Evolutionary conservation across 1,140 invertebrate species (phyloP).

Genomic region (Drosophila insularis): DNA sequence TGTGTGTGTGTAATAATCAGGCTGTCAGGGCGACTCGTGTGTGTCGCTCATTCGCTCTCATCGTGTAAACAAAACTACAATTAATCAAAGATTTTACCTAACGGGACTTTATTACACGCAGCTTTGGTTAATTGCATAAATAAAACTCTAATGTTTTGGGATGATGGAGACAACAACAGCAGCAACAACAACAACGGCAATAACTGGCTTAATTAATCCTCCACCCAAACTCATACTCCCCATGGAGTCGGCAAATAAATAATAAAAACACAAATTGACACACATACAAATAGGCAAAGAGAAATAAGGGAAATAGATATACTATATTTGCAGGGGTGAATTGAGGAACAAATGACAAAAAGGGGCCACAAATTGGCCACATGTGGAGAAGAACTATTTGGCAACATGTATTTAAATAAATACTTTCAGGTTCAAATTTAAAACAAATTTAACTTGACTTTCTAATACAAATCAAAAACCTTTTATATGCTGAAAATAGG

Average conservation of each 20-base stretch:
- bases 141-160: slow-evolving; percentile 47
- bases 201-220: slow-evolving; percentile 65
- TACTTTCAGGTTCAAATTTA: too few species aligned
- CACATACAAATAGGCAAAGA: slow-evolving; percentile 43
- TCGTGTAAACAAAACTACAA: slow-evolving; percentile 78
- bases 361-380: too few species aligned
- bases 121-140: slow-evolving; percentile 80
- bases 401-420: too few species aligned
- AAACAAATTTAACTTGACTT: too few species aligned
- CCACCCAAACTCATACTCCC: slow-evolving; percentile 50
- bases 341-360: too few species aligned
- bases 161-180: slow-evolving; percentile 8
- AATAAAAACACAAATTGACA: slow-evolving; percentile 78
- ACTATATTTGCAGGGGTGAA: neutral
- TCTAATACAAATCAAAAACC: too few species aligned
- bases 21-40: slow-evolving; percentile 12
- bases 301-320: neutral
- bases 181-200: neutral
- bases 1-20: slow-evolving; percentile 47
- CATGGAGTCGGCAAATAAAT: slow-evolving; percentile 69
- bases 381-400: too few species aligned
- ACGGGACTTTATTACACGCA: slow-evolving; percentile 69
- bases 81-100: slow-evolving; percentile 77
- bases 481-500: too few species aligned
- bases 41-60: slow-evolving; percentile 21